Percentiles rank a stretch among this genome's conserved stretches.
phyloP scores from a whole-genome alignment of 2,113 vertebrate species.

The Noctilio leporinus region DNA sequence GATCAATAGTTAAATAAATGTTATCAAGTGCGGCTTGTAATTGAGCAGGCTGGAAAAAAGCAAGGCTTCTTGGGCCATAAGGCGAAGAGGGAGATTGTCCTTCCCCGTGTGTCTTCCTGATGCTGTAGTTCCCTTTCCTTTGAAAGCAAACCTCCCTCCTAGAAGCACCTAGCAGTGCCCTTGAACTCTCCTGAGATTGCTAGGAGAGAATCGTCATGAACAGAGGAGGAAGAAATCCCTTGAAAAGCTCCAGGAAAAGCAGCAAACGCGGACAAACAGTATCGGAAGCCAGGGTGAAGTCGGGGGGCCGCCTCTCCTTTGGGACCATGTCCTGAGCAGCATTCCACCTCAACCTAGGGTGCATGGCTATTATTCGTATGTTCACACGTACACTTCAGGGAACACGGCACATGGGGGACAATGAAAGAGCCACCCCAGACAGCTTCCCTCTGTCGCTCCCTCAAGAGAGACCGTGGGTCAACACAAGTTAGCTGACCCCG shows the following conservation, averaged over 20 bases:
- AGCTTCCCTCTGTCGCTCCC: background rate
- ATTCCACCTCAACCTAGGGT: background rate
- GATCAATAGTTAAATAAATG: background rate
- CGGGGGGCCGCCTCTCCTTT: background rate
- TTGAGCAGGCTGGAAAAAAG: background rate
- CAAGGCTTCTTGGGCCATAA: background rate
- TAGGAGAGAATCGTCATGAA: background rate
- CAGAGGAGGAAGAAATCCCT: background rate
- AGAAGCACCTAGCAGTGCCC: background rate
- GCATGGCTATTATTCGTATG: background rate
- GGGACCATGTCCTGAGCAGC: background rate
- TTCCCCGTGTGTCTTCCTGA: fast-evolving
- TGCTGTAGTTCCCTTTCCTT: background rate
- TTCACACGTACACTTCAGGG: background rate
- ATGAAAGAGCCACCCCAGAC: background rate
- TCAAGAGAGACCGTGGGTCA: too few species aligned
- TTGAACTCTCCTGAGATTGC: background rate
- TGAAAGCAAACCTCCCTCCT: background rate
- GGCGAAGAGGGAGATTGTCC: too few species aligned
- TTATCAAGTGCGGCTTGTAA: background rate
- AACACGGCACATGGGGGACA: background rate
- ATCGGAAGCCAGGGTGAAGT: background rate
- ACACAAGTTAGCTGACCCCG: too few species aligned
- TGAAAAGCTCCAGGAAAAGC: background rate
- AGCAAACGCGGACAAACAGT: background rate